phyloP scores from a whole-genome alignment of 1,140 invertebrate species.

The Asobara japonica region DNA sequence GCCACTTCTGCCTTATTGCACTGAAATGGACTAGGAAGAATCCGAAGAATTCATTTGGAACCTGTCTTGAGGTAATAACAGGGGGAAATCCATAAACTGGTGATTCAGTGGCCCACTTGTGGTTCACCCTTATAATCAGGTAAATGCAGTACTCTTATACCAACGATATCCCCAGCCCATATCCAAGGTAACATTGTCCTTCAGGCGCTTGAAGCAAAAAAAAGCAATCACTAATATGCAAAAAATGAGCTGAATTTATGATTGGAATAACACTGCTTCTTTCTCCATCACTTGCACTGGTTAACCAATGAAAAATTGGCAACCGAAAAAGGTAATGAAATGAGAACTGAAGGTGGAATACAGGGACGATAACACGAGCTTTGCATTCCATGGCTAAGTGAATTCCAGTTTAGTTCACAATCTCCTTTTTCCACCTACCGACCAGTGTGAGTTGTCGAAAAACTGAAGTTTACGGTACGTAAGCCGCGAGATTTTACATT shows the following conservation, averaged over 20 bases:
- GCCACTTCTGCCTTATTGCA: too few relatives aligned
- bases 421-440: constrained; percentile 1
- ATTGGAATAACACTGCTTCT: too few relatives aligned
- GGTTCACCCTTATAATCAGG: constrained; percentile 47
- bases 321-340: constrained; percentile 27
- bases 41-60: background rate
- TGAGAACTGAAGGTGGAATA: constrained; percentile 38
- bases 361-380: constrained; percentile 44
- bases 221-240: too few relatives aligned
- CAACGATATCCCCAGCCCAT: constrained; percentile 10
- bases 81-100: constrained; percentile 20
- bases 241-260: background rate
- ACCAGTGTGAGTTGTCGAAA: background rate
- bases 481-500: background rate
- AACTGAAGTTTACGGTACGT: background rate
- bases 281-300: background rate
- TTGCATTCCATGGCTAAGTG: constrained; percentile 61
- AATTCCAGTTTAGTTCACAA: constrained; percentile 47
- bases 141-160: constrained; percentile 59
- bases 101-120: constrained; percentile 55
- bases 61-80: background rate
- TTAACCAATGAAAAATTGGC: background rate
- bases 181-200: background rate
- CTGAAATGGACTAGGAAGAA: too few relatives aligned
- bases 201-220: background rate